phyloP scores from a whole-genome alignment of 1,140 invertebrate genomes.

The Heliconius nattereri region DNA sequence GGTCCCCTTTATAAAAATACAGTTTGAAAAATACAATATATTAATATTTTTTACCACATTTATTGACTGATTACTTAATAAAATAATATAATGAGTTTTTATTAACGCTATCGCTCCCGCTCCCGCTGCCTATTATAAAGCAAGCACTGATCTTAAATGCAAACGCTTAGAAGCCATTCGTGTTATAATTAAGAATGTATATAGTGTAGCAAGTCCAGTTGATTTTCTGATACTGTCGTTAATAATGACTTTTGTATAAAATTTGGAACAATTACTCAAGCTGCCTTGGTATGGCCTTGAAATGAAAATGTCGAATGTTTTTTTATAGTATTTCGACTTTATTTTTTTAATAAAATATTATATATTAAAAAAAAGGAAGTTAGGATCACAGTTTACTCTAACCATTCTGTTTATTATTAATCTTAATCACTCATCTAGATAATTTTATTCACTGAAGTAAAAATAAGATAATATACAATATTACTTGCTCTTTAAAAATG shows the following conservation, averaged over 20 bases:
- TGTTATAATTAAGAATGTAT: constrained; percentile 29
- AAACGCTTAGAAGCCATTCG: constrained; percentile 30
- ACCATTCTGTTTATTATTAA: too few species aligned
- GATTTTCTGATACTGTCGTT: constrained; percentile 23
- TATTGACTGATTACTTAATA: background rate
- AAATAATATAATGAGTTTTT: background rate
- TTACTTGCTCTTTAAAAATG: too few species aligned
- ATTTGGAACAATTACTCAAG: constrained; percentile 7
- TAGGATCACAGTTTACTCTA: background rate
- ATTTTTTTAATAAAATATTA: background rate
- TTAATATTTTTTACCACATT: background rate
- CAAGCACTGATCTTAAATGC: background rate
- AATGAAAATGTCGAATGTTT: background rate
- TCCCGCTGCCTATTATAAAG: background rate
- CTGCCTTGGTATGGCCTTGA: background rate
- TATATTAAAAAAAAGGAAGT: background rate
- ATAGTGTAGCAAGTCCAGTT: constrained; percentile 13
- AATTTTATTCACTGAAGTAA: too few species aligned
- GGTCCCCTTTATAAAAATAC: too few species aligned
- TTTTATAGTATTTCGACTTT: background rate
- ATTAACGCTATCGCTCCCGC: background rate
- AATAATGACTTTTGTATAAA: constrained; percentile 5
- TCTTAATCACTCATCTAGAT: too few species aligned
- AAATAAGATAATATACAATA: too few species aligned
- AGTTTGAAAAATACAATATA: too few species aligned